Percentiles rank a stretch among this genome's conserved stretches.
Evolutionary conservation across 2,888 invertebrate species (phyloP).

Genomic region (Drosophila rellima): DNA sequence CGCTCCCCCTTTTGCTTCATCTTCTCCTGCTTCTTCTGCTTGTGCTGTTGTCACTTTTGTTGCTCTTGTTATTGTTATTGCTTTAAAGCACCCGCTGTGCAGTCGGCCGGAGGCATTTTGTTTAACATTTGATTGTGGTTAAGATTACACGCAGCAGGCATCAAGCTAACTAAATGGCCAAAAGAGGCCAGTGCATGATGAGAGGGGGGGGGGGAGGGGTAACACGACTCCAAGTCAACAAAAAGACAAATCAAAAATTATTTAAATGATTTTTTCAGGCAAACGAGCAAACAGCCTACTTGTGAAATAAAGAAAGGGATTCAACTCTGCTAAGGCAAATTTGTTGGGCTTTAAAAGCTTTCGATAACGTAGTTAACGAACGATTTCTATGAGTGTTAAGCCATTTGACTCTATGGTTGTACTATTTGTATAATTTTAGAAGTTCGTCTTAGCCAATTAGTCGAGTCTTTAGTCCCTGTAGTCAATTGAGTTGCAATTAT

Average conservation of each 20-base stretch:
- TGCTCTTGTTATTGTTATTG: constrained; percentile 53
- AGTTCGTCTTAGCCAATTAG: too few species aligned
- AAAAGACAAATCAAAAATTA: not conserved
- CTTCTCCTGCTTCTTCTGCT: not conserved
- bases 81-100: constrained; percentile 53
- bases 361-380: not conserved
- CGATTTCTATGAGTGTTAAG: not conserved
- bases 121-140: constrained; percentile 76
- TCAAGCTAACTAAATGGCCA: constrained; percentile 22
- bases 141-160: constrained; percentile 61
- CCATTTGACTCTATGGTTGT: too few species aligned
- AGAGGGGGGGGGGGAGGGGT: not conserved
- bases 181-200: not conserved
- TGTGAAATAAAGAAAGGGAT: not conserved
- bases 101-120: constrained; percentile 68
- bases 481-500: too few species aligned
- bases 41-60: constrained; percentile 44
- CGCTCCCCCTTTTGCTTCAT: constrained; percentile 14
- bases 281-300: not conserved
- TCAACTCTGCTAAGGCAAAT: not conserved
- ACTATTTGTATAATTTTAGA: too few species aligned
- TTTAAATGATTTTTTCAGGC: constrained; percentile 18
- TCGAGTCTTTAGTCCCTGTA: too few species aligned
- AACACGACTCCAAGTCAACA: not conserved
- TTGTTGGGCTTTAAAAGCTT: not conserved